A percentile compares a stretch with the other conserved stretches of the same genome.
These are phyloP conservation scores for Microtus richardsoni DNA, from an alignment of 2,113 vertebrate genomes.

Conservation along the genomic window DNA sequence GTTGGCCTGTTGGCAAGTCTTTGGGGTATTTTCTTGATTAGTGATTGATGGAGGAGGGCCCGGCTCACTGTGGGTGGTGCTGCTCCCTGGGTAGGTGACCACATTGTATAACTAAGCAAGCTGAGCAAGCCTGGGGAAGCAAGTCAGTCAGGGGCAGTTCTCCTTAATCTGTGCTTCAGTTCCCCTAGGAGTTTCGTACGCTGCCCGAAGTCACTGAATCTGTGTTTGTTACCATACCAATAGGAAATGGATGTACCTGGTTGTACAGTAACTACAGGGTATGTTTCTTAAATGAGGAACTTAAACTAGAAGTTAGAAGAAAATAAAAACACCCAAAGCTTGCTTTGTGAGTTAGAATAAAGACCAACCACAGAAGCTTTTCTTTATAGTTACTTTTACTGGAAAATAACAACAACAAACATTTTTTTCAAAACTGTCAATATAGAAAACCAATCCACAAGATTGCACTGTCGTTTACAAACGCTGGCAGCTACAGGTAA, in stretches of 20 bases:
- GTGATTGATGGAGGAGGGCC: not conserved
- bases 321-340: slow-evolving; percentile 17
- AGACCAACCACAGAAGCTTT: slow-evolving; percentile 53
- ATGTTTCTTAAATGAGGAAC: not conserved
- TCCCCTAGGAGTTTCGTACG: not conserved
- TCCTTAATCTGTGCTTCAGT: not conserved
- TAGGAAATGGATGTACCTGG: not conserved
- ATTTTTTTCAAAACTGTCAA: slow-evolving; percentile 80
- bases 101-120: not conserved
- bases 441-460: slow-evolving; percentile 84
- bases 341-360: slow-evolving; percentile 59
- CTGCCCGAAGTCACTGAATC: not conserved
- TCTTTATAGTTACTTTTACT: slow-evolving; percentile 86
- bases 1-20: too few relatives aligned
- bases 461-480: slow-evolving; percentile 81
- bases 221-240: not conserved
- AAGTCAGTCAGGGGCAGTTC: not conserved
- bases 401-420: slow-evolving; percentile 82
- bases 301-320: not conserved
- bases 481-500: slow-evolving; percentile 73
- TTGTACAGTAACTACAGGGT: not conserved
- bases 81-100: not conserved
- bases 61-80: not conserved
- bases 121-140: not conserved
- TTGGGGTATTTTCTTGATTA: not conserved